Conservation (phyloP, 1,140 invertebrate genomes). For the Drosophila punjabiensis region DNA sequence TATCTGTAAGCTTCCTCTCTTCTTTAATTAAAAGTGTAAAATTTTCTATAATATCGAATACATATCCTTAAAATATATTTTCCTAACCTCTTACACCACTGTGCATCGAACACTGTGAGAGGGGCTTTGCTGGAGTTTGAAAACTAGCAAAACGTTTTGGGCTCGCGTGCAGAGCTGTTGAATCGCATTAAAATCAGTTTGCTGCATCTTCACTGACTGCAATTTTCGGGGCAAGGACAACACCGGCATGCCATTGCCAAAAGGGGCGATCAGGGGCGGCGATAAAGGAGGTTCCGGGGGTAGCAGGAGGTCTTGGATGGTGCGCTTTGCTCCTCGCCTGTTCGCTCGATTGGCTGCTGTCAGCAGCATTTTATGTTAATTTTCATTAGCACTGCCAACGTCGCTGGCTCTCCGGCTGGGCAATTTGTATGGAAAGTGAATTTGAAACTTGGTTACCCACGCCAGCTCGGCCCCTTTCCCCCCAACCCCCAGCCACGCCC, state of each 20-base stretch:
- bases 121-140: conserved; percentile 37
- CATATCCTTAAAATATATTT: no score
- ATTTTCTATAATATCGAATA: neutral
- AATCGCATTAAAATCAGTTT: conserved; percentile 84
- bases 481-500: neutral
- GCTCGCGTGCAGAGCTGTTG: conserved; percentile 80
- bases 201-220: conserved; percentile 82
- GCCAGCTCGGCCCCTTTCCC: neutral
- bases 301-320: neutral
- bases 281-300: neutral
- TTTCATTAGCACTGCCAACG: conserved; percentile 78
- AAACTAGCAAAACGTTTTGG: conserved; percentile 79
- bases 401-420: conserved; percentile 62
- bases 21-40: no score
- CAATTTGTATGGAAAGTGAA: conserved; percentile 83
- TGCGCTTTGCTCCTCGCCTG: conserved; percentile 24
- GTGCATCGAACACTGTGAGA: conserved; percentile 12
- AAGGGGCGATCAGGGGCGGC: neutral
- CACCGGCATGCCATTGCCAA: conserved; percentile 41
- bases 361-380: conserved; percentile 84
- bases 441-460: conserved; percentile 68
- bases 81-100: neutral
- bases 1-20: neutral
- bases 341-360: conserved; percentile 80
- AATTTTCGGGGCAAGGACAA: conserved; percentile 66